Conservation (phyloP, 2,113 vertebrate genomes). For the Oryzias melastigma region DNA sequence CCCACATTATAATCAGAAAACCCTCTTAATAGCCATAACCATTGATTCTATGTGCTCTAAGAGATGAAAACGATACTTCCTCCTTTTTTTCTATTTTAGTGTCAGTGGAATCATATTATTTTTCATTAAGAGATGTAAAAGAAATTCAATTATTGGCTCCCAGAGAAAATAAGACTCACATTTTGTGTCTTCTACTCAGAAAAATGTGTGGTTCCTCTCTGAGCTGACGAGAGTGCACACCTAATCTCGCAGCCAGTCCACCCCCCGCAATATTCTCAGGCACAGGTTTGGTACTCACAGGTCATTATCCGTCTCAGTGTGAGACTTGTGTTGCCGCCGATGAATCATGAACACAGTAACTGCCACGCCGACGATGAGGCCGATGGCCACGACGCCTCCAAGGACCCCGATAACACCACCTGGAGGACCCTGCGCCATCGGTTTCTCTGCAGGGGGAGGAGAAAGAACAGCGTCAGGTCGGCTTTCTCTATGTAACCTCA, state of each 20-base stretch:
- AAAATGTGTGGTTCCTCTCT: conserved; percentile 25
- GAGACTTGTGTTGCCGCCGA: conserved; percentile 81
- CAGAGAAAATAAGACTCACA: conserved; percentile 5
- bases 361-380: conserved; percentile 79
- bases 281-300: conserved; percentile 81
- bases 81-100: neutral
- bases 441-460: conserved; percentile 84
- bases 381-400: conserved; percentile 79
- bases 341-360: conserved; percentile 83
- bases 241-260: conserved; percentile 54
- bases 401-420: conserved; percentile 83
- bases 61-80: conserved; percentile 24
- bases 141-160: conserved; percentile 14
- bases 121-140: conserved; percentile 1
- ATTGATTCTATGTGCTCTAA: conserved; percentile 38
- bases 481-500: conserved; percentile 21
- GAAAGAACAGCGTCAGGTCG: conserved; percentile 48
- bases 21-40: conserved; percentile 51
- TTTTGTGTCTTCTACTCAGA: conserved; percentile 14
- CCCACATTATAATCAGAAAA: conserved; percentile 57
- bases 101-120: conserved; percentile 3
- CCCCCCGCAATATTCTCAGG: conserved; percentile 42
- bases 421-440: conserved; percentile 78
- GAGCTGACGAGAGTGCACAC: conserved; percentile 53
- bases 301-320: conserved; percentile 73